phyloP scores from a whole-genome alignment of 2,113 vertebrate species.

The Crotalus viridis region DNA sequence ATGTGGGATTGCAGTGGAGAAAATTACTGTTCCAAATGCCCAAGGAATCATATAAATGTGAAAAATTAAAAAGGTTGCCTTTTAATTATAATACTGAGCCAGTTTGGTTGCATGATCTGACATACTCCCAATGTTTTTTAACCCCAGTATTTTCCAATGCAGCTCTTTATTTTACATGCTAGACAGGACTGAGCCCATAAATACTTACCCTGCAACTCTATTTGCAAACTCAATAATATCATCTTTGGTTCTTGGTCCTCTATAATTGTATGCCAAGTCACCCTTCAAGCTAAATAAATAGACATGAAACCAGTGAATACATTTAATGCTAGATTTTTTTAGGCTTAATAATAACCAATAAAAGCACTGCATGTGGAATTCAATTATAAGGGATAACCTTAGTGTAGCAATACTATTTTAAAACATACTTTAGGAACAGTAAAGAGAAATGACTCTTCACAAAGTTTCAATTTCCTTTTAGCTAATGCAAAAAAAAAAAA shows the following conservation, averaged over 20 bases:
- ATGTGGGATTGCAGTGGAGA: not conserved
- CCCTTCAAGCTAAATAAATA: slow-evolving; percentile 83
- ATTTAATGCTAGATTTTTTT: not conserved
- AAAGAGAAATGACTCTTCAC: not conserved
- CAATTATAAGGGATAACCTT: not conserved
- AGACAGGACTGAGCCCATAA: not conserved
- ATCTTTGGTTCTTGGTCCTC: slow-evolving; percentile 94
- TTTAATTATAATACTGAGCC: not conserved
- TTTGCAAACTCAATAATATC: slow-evolving; percentile 97
- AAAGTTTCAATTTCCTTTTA: not conserved
- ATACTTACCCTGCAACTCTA: slow-evolving; percentile 91
- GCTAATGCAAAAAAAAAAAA: no score
- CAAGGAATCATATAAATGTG: not conserved
- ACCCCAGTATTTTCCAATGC: not conserved
- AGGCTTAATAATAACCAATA: not conserved
- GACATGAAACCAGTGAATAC: not conserved
- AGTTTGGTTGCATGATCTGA: not conserved
- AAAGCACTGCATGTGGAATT: not conserved
- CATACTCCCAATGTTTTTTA: not conserved
- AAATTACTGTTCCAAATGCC: not conserved
- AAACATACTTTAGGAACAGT: not conserved
- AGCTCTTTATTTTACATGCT: not conserved
- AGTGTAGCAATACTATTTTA: not conserved
- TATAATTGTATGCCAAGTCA: slow-evolving; percentile 94
- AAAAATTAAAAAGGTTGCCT: not conserved